Base-by-base conservation (phyloP, 2,888 invertebrate species). In the Sinotaia quadrata region DNA sequence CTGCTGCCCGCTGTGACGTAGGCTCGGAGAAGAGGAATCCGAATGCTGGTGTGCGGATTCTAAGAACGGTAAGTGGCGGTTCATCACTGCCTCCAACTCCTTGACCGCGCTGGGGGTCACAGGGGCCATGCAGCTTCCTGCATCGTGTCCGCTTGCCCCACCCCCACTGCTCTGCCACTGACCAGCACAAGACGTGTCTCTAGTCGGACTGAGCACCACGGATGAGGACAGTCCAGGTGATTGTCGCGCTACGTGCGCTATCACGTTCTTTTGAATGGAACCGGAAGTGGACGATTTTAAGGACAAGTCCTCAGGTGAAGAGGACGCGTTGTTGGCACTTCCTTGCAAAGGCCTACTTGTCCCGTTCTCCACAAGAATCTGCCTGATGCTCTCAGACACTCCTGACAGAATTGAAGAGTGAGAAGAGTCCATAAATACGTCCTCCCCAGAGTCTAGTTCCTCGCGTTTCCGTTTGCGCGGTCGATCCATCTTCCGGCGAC, bases 1-100 rank as follows among this genome's bases (percentile, higher is more conserved):
- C 58, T 18, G 56, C 27, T 8, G 59, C 15, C n/a, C 49, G 21
- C 31, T n/a, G 34, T 15, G 10, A 4, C 33, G 41, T 12, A 15
- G 21, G 21, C 33, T 95, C 89, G 47, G 95, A 89, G 0, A 95
- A 93, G 84, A 95, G 95, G 0, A 95, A 92, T 88, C 56, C 91
- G 90, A 3, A 90, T 60, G 51, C 52, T 67, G 12, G 41, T 47
- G 34, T 47, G 61, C 59, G 44, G 57, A 21, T n/a, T 94, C 67
- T 66, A 76, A 57, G 73, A 76, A 41, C n/a, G 89, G 89, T 69
- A 97, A 90, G 89, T 97, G 97, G 85, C 96, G 96, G 27, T 97
- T 96, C 97, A 97, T 97, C 56, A 95, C 97, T 84, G 96, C 95
- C 88, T 97, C 97, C 78, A 97, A 90, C 83, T 97, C 96, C 88